phyloP scores from a whole-genome alignment of 2,888 invertebrate genomes.

The Ditylenchus weischeri region DNA sequence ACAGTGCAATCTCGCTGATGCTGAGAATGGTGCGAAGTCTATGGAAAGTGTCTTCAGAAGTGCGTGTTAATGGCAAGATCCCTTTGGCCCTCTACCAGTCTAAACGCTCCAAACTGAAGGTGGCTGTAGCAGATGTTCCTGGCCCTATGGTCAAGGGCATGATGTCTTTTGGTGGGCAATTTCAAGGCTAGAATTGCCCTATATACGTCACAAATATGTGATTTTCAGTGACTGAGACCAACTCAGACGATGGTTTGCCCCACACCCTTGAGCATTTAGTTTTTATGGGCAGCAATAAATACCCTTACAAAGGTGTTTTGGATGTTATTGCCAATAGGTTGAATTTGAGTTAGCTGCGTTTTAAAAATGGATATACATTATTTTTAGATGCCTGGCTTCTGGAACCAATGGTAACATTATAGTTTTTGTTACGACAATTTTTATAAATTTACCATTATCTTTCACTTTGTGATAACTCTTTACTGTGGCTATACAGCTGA shows the following conservation, averaged over 20 bases:
- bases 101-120: constrained; percentile 73
- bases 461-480: too few species aligned
- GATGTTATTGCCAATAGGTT: constrained; percentile 80
- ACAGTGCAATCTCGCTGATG: not conserved
- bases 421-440: too few species aligned
- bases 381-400: constrained; percentile 65
- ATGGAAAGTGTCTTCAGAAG: constrained; percentile 18
- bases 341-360: too few species aligned
- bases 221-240: constrained; percentile 77
- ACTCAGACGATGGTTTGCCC: constrained; percentile 85
- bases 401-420: constrained; percentile 71
- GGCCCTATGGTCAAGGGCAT: constrained; percentile 86
- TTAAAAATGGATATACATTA: too few species aligned
- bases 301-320: constrained; percentile 66
- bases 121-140: constrained; percentile 79
- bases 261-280: constrained; percentile 88
- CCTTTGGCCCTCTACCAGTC: constrained; percentile 79
- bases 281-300: constrained; percentile 82
- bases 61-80: constrained; percentile 57
- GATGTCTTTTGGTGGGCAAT: constrained; percentile 74
- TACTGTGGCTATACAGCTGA: too few species aligned
- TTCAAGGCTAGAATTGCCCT: not conserved
- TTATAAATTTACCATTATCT: too few species aligned
- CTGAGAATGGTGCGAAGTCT: constrained; percentile 15
- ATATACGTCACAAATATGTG: not conserved